phyloP scores from a whole-genome alignment of 2,113 vertebrate genomes.

The Pithys albifrons region DNA sequence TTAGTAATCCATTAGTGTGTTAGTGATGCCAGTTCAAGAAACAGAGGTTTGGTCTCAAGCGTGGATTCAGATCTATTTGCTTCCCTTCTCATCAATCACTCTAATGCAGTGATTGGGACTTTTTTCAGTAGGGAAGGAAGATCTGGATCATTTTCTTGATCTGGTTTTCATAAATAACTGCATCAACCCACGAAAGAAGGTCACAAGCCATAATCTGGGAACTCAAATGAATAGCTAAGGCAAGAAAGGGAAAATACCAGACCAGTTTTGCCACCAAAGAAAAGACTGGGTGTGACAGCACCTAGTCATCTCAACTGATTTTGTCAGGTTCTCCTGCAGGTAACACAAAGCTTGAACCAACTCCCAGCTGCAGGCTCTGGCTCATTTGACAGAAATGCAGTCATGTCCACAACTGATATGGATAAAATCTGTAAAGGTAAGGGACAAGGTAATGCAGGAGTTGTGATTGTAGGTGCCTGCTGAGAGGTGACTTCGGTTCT shows the following conservation, averaged over 20 bases:
- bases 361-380: background rate
- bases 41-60: background rate
- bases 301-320: background rate
- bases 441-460: background rate
- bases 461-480: background rate
- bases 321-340: background rate
- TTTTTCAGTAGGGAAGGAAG: background rate
- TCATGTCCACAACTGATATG: background rate
- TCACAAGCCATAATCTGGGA: background rate
- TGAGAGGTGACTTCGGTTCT: background rate
- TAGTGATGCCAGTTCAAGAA: background rate
- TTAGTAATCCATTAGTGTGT: background rate
- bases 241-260: constrained; percentile 11
- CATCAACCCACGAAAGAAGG: background rate
- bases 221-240: background rate
- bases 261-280: constrained; percentile 13
- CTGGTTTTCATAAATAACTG: background rate
- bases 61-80: background rate
- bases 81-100: background rate
- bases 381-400: background rate
- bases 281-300: background rate
- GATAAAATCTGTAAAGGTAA: background rate
- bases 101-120: background rate
- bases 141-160: background rate
- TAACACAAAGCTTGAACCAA: background rate